phyloP scores from a whole-genome alignment of 2,888 invertebrate genomes.

The Sinodicranocentrus sp. region DNA sequence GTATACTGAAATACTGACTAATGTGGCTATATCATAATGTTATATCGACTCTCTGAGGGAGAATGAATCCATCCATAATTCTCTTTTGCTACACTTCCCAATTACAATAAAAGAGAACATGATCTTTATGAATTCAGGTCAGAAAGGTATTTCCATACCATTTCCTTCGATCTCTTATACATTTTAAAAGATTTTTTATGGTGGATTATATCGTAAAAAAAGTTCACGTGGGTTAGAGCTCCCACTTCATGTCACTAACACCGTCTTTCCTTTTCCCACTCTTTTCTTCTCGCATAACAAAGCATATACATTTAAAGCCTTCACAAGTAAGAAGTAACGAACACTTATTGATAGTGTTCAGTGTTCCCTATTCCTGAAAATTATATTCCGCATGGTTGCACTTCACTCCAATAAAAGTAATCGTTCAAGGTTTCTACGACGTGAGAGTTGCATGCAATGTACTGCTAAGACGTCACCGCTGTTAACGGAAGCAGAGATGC shows the following conservation, averaged over 20 bases:
- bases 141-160: constrained; percentile 39
- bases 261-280: neutral
- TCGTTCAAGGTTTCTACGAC: neutral
- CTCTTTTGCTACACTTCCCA: constrained; percentile 26
- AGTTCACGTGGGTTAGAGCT: constrained; percentile 3
- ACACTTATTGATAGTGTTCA: neutral
- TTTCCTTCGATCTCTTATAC: constrained; percentile 20
- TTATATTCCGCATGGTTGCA: constrained; percentile 24
- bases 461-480: neutral
- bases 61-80: constrained; percentile 7
- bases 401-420: constrained; percentile 17
- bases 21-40: no score
- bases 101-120: constrained; percentile 12
- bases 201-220: constrained; percentile 42
- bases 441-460: neutral
- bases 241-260: neutral
- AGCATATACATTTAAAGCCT: no score
- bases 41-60: no score
- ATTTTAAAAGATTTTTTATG: constrained; percentile 47
- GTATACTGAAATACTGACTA: no score
- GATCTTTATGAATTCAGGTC: constrained; percentile 38
- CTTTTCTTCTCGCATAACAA: no score
- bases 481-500: constrained; percentile 9
- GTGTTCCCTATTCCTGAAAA: neutral
- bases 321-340: no score